Evolutionary conservation across 2,113 vertebrate genomes (phyloP).

Genomic region (Pyxicephalus adspersus): DNA sequence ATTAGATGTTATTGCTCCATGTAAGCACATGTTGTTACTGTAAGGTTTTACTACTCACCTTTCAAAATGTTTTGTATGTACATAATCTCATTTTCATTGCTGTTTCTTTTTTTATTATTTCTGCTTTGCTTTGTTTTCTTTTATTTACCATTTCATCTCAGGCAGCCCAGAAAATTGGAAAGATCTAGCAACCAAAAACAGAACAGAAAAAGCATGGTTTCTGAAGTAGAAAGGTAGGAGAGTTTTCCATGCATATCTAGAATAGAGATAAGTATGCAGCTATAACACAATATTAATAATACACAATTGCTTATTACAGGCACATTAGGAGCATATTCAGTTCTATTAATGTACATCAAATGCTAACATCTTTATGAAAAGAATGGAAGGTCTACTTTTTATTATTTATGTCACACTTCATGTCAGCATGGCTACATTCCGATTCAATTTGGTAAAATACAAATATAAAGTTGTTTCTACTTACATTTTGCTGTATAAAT

Average conservation of each 20-base stretch:
- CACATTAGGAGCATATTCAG: neutral
- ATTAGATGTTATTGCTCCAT: no score
- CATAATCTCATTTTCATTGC: conserved; percentile 28
- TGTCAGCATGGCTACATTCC: no score
- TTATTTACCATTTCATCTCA: conserved; percentile 79
- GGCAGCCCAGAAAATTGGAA: conserved; percentile 88
- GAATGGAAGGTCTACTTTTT: no score
- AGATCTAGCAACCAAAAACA: conserved; percentile 86
- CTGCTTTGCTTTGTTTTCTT: conserved; percentile 65
- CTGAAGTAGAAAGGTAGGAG: conserved; percentile 90
- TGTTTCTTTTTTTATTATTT: conserved; percentile 55
- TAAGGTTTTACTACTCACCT: neutral
- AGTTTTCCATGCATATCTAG: conserved; percentile 7
- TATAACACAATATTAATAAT: no score
- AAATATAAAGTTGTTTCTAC: no score
- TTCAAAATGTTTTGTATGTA: conserved; percentile 28
- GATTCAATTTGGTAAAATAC: no score
- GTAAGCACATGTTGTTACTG: no score
- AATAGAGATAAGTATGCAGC: neutral
- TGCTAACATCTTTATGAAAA: neutral
- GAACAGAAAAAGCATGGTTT: conserved; percentile 80
- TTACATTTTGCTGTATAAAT: no score
- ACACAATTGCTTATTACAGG: neutral
- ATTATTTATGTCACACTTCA: no score
- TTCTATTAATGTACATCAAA: neutral